phyloP scores from a whole-genome alignment of 2,797 vertebrate species.

The Pseudochirops corinnae region DNA sequence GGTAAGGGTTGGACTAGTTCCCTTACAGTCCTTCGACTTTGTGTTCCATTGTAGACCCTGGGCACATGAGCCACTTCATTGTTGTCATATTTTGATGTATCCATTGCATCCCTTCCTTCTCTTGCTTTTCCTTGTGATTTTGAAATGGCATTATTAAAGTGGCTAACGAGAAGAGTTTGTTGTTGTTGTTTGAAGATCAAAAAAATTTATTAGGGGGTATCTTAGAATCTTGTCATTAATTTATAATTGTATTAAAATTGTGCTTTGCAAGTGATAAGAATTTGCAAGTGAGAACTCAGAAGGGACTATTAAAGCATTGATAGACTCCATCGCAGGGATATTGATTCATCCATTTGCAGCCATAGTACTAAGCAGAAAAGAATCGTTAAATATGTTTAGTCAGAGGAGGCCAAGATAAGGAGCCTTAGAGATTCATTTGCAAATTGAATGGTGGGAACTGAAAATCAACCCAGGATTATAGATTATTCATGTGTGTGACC shows the following conservation, averaged over 20 bases:
- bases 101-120: neutral
- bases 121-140: constrained; percentile 14
- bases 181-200: neutral
- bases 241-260: neutral
- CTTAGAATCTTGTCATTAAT: constrained; percentile 31
- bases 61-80: neutral
- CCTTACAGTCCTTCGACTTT: neutral
- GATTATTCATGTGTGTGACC: constrained; percentile 43
- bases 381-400: constrained; percentile 68
- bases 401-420: constrained; percentile 19
- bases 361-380: constrained; percentile 52
- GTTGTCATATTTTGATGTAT: neutral
- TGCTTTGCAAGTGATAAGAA: constrained; percentile 38
- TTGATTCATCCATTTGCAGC: constrained; percentile 70
- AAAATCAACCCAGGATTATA: constrained; percentile 35
- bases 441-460: constrained; percentile 51
- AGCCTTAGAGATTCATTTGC: constrained; percentile 53
- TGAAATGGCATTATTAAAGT: neutral
- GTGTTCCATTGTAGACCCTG: neutral
- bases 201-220: constrained; percentile 21
- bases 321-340: constrained; percentile 68
- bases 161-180: constrained; percentile 5
- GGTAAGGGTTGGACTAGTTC: neutral
- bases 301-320: constrained; percentile 32
- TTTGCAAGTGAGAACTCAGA: neutral